Percentiles rank a stretch among this genome's conserved stretches.
phyloP scores from a whole-genome alignment of 35 echinoderm and acorn worm genomes.

The Hemicentrotus pulcherrimus region DNA sequence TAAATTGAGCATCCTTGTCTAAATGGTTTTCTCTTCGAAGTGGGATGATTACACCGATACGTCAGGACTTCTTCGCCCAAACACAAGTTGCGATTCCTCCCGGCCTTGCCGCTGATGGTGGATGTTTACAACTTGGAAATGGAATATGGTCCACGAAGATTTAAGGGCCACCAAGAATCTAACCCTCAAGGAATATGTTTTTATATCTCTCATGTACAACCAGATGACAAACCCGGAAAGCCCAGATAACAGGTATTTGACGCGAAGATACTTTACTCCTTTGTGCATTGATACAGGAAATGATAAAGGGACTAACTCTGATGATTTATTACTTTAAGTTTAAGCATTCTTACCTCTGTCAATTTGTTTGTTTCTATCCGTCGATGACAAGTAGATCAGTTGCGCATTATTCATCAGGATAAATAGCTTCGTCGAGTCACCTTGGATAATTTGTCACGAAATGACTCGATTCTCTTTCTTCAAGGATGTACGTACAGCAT shows the following conservation, averaged over 20 bases:
- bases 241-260: background rate
- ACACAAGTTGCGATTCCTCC: background rate
- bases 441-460: background rate
- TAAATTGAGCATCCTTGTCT: too few relatives aligned
- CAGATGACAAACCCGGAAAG: conserved; percentile 7
- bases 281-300: background rate
- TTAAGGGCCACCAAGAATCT: background rate
- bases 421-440: conserved; percentile 1
- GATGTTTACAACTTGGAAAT: background rate
- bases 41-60: too few relatives aligned
- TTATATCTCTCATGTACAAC: background rate
- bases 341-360: background rate
- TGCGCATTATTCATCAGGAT: background rate
- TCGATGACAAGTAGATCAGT: background rate
- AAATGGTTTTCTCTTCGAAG: too few relatives aligned
- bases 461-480: background rate
- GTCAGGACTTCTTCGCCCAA: background rate
- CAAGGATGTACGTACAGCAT: background rate
- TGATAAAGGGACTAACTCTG: background rate
- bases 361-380: background rate
- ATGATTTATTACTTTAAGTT: background rate
- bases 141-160: background rate
- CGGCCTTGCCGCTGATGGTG: background rate
- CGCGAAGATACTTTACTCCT: background rate
- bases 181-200: background rate